These are phyloP conservation scores for Myrmecobius fasciatus DNA, from an alignment of 2,113 vertebrate species.

Conservation along the genomic window DNA sequence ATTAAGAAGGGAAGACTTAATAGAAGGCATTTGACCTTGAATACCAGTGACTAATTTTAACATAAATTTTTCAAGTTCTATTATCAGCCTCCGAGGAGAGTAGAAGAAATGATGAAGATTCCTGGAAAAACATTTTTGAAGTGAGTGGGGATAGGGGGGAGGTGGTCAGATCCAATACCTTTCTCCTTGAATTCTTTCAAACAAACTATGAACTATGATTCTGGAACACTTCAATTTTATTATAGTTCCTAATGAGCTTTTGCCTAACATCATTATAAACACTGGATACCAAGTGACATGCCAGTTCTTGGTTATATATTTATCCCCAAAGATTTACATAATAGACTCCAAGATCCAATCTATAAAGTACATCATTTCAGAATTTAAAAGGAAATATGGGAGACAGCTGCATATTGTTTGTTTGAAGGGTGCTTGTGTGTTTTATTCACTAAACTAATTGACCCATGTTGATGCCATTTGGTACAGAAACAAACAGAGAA, in stretches of 20 bases:
- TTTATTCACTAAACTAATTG: background rate
- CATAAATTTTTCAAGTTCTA: background rate
- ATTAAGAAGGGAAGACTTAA: background rate
- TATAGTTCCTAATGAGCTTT: background rate
- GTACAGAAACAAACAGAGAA: background rate
- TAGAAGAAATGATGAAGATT: background rate
- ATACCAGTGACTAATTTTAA: background rate
- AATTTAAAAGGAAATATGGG: background rate
- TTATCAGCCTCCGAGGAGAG: background rate
- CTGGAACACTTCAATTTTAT: background rate
- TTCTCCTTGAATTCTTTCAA: background rate
- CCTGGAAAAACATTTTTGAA: background rate
- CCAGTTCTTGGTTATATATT: background rate
- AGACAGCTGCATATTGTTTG: background rate
- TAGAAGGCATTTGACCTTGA: background rate
- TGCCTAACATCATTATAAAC: background rate
- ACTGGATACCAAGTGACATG: background rate
- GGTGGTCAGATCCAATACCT: background rate
- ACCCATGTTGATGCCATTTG: background rate
- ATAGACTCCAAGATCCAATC: background rate
- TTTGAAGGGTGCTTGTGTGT: background rate
- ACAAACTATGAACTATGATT: too few species aligned
- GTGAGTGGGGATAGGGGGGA: background rate
- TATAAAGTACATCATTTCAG: background rate
- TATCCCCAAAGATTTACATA: background rate